phyloP scores from a whole-genome alignment of 2,113 vertebrate species.

The Silurus meridionalis region DNA sequence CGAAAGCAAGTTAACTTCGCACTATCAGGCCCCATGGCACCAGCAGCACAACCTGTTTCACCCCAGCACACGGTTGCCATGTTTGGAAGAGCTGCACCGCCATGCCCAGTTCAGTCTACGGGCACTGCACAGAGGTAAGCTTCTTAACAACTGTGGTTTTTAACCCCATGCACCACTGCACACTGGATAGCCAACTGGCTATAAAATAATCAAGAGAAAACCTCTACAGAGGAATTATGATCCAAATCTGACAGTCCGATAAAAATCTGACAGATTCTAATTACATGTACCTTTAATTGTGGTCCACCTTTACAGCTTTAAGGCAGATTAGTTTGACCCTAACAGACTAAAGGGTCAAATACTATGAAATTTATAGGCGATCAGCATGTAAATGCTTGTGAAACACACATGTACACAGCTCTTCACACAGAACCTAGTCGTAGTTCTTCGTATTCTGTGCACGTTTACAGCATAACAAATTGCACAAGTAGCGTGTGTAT shows the following conservation, averaged over 20 bases:
- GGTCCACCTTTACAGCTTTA: background rate
- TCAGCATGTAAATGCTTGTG: too few species aligned
- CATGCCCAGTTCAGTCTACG: constrained; percentile 87
- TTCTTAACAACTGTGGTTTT: background rate
- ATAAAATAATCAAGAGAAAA: background rate
- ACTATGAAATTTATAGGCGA: background rate
- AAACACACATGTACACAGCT: background rate
- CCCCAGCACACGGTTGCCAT: constrained; percentile 83
- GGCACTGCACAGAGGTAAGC: constrained; percentile 83
- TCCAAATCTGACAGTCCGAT: background rate
- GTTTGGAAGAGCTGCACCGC: constrained; percentile 90
- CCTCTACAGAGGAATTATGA: background rate
- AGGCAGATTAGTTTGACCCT: background rate
- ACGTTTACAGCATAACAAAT: background rate
- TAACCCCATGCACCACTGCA: background rate
- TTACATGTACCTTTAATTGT: background rate
- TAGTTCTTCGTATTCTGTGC: background rate
- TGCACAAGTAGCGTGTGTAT: background rate
- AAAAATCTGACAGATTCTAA: background rate
- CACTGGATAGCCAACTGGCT: background rate
- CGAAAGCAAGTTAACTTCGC: constrained; percentile 92
- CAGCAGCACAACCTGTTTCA: constrained; percentile 93
- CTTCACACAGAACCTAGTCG: background rate
- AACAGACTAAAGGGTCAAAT: background rate
- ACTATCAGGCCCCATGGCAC: constrained; percentile 91